Evolutionary conservation across 2,888 invertebrate genomes (phyloP).

Genomic region (Matsumyia berberina): DNA sequence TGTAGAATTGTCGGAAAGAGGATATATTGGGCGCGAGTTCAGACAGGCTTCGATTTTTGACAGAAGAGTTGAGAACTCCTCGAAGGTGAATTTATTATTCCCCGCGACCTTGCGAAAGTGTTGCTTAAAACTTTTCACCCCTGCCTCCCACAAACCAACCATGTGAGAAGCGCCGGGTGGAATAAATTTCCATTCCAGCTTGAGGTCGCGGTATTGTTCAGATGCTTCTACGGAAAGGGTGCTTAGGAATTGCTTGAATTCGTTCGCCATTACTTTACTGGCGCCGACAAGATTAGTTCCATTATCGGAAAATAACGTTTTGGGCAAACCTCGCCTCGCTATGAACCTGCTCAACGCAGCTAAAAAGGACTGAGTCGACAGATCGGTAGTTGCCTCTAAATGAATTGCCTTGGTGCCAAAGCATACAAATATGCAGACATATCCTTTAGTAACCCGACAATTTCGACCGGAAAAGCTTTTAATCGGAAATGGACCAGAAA

Average conservation of each 20-base stretch:
- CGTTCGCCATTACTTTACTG: not conserved
- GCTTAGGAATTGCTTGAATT: not conserved
- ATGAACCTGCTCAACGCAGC: not conserved
- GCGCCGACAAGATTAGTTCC: not conserved
- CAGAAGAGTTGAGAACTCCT: not conserved
- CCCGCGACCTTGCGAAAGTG: not conserved
- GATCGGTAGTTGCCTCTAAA: not conserved
- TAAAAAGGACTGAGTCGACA: not conserved
- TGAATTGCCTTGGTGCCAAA: not conserved
- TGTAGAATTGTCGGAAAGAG: not conserved
- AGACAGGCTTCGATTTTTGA: not conserved
- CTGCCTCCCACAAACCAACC: not conserved
- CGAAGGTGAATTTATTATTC: not conserved
- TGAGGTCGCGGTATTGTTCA: not conserved
- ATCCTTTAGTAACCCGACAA: not conserved
- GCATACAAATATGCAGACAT: not conserved
- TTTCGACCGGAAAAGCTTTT: not conserved
- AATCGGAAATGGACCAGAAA: not conserved
- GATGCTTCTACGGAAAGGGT: too few species aligned
- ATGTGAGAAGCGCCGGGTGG: not conserved
- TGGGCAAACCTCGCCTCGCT: not conserved
- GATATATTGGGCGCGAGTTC: not conserved
- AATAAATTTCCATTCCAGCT: not conserved
- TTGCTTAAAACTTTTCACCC: not conserved
- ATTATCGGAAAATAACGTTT: not conserved